Evolutionary conservation across 2,888 invertebrate genomes (phyloP).

Genomic region (Parthenolecanium corni): DNA sequence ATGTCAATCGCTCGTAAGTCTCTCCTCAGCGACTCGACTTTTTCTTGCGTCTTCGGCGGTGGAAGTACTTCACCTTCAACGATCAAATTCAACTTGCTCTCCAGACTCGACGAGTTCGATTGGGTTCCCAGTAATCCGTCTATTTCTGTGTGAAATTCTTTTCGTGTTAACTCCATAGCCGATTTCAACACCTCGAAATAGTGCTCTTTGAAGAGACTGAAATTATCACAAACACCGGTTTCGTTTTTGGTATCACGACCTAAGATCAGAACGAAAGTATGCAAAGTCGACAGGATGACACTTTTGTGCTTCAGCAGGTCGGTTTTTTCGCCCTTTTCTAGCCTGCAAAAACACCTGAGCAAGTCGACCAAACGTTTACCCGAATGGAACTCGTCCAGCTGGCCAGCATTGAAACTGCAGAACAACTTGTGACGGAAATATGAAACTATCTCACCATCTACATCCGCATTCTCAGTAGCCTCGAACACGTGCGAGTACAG

Average conservation of each 20-base stretch:
- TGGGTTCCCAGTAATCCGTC: neutral
- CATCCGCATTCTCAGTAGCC: neutral
- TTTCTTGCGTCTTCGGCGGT: neutral
- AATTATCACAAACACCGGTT: neutral
- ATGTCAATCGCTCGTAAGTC: constrained; percentile 3
- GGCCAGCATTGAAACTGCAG: neutral
- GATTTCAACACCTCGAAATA: neutral
- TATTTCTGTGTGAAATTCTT: neutral
- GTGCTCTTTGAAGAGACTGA: neutral
- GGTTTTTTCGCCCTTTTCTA: neutral
- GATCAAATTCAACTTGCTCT: neutral
- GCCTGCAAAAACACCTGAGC: neutral
- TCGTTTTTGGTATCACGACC: neutral
- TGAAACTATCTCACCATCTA: constrained; percentile 7
- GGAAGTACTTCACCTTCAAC: constrained; percentile 15
- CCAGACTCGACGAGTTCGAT: too few species aligned
- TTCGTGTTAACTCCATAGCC: constrained; percentile 1
- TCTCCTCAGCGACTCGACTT: neutral
- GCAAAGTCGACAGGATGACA: constrained; percentile 1
- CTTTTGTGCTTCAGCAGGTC: neutral
- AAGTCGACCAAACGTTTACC: constrained; percentile 19
- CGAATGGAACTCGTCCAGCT: constrained; percentile 1
- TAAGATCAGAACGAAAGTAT: constrained; percentile 11
- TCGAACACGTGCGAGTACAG: neutral
- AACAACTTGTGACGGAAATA: neutral